phyloP scores from a whole-genome alignment of 2,113 vertebrate genomes.

The Phyllostomus hastatus region DNA sequence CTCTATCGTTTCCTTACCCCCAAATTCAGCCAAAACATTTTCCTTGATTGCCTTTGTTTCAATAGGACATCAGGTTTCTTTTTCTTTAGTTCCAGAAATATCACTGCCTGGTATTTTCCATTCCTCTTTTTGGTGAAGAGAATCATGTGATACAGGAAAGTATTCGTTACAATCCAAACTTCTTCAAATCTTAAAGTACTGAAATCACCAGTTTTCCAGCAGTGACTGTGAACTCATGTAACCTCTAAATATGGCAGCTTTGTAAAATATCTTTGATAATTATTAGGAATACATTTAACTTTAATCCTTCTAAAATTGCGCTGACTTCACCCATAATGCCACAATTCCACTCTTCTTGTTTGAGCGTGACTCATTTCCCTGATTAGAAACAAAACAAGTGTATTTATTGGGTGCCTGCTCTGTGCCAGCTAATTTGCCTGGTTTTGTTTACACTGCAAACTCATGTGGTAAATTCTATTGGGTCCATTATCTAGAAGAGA shows the following conservation, averaged over 20 bases:
- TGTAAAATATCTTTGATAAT: constrained; percentile 20
- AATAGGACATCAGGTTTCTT: background rate
- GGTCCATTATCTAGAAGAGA: background rate
- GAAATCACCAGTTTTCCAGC: background rate
- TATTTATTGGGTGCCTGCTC: background rate
- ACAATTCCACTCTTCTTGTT: background rate
- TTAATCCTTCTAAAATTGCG: constrained; percentile 22
- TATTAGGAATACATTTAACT: background rate
- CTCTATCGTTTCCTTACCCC: background rate
- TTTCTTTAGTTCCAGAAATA: constrained; percentile 8
- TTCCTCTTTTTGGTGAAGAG: background rate
- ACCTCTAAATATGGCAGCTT: background rate
- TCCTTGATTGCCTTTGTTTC: background rate
- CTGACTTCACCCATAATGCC: background rate
- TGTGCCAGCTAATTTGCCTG: background rate
- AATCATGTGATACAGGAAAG: background rate
- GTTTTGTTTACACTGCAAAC: background rate
- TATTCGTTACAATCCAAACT: constrained; percentile 5
- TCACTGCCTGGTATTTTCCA: background rate
- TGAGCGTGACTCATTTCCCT: background rate
- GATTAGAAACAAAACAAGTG: background rate
- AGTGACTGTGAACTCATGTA: background rate
- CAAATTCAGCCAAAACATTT: background rate
- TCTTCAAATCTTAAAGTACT: constrained; percentile 16
- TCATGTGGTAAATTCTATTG: background rate